A percentile compares a stretch with the other conserved stretches of the same genome.
Conservation (phyloP, 1,140 invertebrate genomes). For the Parasteatoda tepidariorum region DNA sequence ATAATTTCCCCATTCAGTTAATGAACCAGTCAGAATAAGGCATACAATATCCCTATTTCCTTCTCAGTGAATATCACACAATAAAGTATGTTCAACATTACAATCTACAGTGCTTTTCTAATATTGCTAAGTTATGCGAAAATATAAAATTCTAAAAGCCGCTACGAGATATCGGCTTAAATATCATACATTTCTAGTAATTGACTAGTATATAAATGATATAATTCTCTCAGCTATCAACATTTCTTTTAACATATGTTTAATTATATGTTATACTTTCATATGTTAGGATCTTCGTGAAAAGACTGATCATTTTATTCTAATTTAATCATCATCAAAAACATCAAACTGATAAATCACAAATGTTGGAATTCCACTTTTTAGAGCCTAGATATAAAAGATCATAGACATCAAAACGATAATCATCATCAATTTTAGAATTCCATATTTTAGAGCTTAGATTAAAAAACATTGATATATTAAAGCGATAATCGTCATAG, state of each 20-base stretch:
- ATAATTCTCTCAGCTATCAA: slow-evolving; percentile 23
- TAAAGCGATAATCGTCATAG: too few relatives aligned
- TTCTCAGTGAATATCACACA: too few relatives aligned
- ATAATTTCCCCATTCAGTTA: background rate
- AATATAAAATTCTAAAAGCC: slow-evolving; percentile 42
- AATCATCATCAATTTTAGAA: too few relatives aligned
- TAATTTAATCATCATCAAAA: background rate
- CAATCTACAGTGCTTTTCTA: background rate
- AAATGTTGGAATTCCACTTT: too few relatives aligned
- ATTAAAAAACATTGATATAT: too few relatives aligned
- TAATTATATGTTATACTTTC: background rate
- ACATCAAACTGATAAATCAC: too few relatives aligned
- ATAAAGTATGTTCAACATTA: too few relatives aligned
- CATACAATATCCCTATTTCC: too few relatives aligned
- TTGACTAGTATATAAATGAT: slow-evolving; percentile 31
- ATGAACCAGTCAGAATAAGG: too few relatives aligned
- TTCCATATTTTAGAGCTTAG: too few relatives aligned
- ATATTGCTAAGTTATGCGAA: slow-evolving; percentile 36
- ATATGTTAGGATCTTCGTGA: slow-evolving; percentile 19
- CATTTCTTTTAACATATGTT: slow-evolving; percentile 11
- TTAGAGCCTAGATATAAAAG: too few relatives aligned
- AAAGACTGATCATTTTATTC: slow-evolving; percentile 40
- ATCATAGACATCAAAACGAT: too few relatives aligned
- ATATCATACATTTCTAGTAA: background rate
- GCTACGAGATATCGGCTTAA: slow-evolving; percentile 15